Evolutionary conservation across 1,140 invertebrate species (phyloP), one percentile per base, ranked within the genome.

Genomic region (Sesamia nonagrioides): DNA sequence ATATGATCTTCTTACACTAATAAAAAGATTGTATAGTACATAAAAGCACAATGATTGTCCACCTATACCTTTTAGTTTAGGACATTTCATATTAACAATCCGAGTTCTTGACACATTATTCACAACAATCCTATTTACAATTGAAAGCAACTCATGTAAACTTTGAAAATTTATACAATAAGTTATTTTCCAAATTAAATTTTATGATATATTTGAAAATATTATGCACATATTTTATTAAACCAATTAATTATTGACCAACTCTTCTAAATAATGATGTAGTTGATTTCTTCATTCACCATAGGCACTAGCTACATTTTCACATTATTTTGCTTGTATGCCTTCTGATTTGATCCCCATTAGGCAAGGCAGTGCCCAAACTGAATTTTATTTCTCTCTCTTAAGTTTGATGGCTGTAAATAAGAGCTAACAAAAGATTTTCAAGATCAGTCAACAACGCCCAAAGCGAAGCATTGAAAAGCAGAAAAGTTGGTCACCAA

Each of bases 1-100:
- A 63, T 48, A 68, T 40, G 40, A 68, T 68, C 42, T 68, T 27
- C 18, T 68, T 68, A 68, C 21, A 66, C 13, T 66, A 42, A 48
- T 68, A 68, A 48, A 61, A 40, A 61, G n/a, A 37, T 56, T 68
- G 40, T 48, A 27, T 68, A 40, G 21, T 68, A 27, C 42, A 68
- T 40, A 2, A 17, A n/a, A 6, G 15, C n/a, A 8, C 15, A 0
- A n/a, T 56, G 60, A 61, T 61, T 61, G 63, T 50, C 63, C 63
- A 27, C 61, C 7, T 66, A 11, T 15, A 13, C 18, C 6, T 50
- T 42, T 13, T 6, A 42, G 0, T 27, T 68, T 15, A 27, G 9
- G n/a, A 3, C 63, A 66, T 42, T 42, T 9, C 37, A 58, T 58
- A 21, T 27, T 17, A 52, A 58, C 54, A 61, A 37, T 37, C 13